A percentile compares a stretch with the other conserved stretches of the same genome.
These are phyloP conservation scores for Cantharis nigra DNA, from an alignment of 2,888 invertebrate genomes.

Conservation along the genomic window DNA sequence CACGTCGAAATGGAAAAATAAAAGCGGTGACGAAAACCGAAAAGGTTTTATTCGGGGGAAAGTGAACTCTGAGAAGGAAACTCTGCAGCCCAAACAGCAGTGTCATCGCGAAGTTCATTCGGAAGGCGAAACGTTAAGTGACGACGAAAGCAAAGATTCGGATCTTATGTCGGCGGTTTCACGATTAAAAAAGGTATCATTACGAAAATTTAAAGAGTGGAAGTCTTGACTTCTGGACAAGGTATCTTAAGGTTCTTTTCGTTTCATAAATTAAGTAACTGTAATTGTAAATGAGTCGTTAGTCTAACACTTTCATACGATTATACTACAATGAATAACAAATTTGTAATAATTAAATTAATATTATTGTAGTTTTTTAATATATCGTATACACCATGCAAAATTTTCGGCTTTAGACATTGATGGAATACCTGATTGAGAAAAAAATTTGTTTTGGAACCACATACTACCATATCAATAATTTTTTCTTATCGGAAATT, in stretches of 20 bases:
- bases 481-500: too few species aligned
- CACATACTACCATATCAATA: background rate
- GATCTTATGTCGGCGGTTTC: constrained; percentile 77
- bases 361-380: background rate
- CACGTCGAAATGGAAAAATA: constrained; percentile 54
- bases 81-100: constrained; percentile 56
- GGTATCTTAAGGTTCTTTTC: constrained; percentile 19
- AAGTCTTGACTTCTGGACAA: constrained; percentile 67
- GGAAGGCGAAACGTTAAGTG: constrained; percentile 71
- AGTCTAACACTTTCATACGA: background rate
- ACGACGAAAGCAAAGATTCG: constrained; percentile 65
- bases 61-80: constrained; percentile 65
- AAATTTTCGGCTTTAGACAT: background rate
- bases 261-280: background rate
- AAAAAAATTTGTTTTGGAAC: background rate
- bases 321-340: background rate
- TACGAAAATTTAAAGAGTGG: constrained; percentile 80
- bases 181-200: constrained; percentile 77
- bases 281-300: constrained; percentile 2
- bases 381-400: background rate
- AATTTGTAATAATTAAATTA: background rate
- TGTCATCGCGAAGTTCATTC: constrained; percentile 70
- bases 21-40: constrained; percentile 51
- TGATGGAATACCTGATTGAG: background rate
- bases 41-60: constrained; percentile 62